Evolutionary conservation across 2,888 invertebrate species (phyloP).

Genomic region (Hipparchia sbordonii): DNA sequence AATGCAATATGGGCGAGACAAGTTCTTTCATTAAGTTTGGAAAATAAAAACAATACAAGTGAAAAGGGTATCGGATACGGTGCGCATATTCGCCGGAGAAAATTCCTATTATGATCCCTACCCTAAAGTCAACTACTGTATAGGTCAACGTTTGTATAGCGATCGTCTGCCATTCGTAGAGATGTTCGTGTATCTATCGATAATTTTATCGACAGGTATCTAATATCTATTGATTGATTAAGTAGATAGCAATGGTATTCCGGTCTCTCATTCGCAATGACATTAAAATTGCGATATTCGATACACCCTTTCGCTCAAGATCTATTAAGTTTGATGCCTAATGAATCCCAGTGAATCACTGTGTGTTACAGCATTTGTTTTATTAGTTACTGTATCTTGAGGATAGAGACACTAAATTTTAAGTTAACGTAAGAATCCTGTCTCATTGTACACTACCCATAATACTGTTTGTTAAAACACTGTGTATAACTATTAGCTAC

Average conservation of each 20-base stretch:
- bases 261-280: too few relatives aligned
- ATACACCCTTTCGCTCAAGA: too few relatives aligned
- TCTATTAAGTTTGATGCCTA: too few relatives aligned
- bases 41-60: slow-evolving; percentile 82
- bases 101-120: slow-evolving; percentile 80
- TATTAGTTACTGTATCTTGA: too few relatives aligned
- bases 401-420: too few relatives aligned
- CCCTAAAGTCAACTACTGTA: slow-evolving; percentile 72
- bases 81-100: slow-evolving; percentile 75
- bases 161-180: slow-evolving; percentile 66
- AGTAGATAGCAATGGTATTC: background rate
- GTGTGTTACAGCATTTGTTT: too few relatives aligned
- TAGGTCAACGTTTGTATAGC: slow-evolving; percentile 68
- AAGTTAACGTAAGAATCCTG: too few relatives aligned
- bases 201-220: slow-evolving; percentile 23
- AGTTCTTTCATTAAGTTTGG: slow-evolving; percentile 80
- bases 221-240: slow-evolving; percentile 2
- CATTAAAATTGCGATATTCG: too few relatives aligned
- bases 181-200: slow-evolving; percentile 14
- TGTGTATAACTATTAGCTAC: too few relatives aligned
- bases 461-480: too few relatives aligned
- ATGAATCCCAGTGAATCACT: too few relatives aligned
- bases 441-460: too few relatives aligned
- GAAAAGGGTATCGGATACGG: slow-evolving; percentile 78
- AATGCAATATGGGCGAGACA: slow-evolving; percentile 73